Evolutionary conservation across 2,888 invertebrate species (phyloP), one percentile per base, ranked within the genome.

Genomic region (Coecobrya sp.): DNA sequence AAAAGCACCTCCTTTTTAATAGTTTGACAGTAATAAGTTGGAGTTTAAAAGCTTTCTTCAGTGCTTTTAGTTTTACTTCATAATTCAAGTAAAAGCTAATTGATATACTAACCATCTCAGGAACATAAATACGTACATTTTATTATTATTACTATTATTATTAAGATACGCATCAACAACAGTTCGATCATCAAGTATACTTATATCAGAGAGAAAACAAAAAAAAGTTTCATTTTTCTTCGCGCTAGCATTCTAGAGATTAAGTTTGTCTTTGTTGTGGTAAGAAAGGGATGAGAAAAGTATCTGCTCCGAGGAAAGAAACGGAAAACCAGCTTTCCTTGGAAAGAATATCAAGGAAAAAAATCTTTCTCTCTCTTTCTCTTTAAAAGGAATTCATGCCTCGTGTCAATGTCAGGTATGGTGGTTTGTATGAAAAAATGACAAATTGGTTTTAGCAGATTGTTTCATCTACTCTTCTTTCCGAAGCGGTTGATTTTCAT

Each of bases 371-470:
- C 52, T 70, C n/a, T 70, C 76, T 55, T 30, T 52, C 13, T 45
- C 42, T 85, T 22, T 68, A 68, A 85, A 84, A 65, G 16, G 42
- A 42, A 85, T 65, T 85, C 65, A 42, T 25, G 16, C n/a, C 92
- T 93, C 91, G 89, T 94, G 94, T 94, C 94, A 94, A 85, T 94
- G 94, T 94, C 94, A 93, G 92, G 82, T 82, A 91, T 42, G 73
- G 91, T 82, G 82, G 87, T 87, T 87, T 92, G 91, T 91, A 92
- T 68, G 81, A 90, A 93, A 82, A 94, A 94, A 94, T 95, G 95
- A 95, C 94, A 95, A 95, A 95, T 95, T 94, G 94, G 94, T 94
- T 93, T 94, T 92, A 91, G 87, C 90, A 92, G 92, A 92, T 89
- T 91, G 91, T 86, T 92, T 82, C 76, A 16, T 93, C 73, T 49